phyloP scores from a whole-genome alignment of 2,113 vertebrate genomes.

The Callocephalon fimbriatum region DNA sequence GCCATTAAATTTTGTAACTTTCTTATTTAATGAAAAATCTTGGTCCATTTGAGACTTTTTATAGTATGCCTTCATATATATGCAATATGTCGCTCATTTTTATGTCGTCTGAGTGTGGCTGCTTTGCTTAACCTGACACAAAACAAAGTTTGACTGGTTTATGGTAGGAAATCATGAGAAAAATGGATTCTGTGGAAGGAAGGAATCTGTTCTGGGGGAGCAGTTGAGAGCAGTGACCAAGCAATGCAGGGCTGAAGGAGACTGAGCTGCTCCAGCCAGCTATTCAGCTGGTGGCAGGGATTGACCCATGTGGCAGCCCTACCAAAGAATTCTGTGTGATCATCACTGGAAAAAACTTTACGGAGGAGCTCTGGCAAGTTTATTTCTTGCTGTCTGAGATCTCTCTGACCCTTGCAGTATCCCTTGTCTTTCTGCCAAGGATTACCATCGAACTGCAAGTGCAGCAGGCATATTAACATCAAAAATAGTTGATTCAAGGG shows the following conservation, averaged over 20 bases:
- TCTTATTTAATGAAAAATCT: conserved; percentile 4
- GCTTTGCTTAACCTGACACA: not conserved
- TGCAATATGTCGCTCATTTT: not conserved
- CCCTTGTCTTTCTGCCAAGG: not conserved
- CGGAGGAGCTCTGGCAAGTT: not conserved
- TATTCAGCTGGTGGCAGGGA: not conserved
- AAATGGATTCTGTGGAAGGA: not conserved
- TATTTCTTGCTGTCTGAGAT: not conserved
- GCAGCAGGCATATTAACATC: not conserved
- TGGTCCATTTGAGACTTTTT: not conserved
- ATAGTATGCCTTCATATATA: not conserved
- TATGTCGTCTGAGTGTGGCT: not conserved
- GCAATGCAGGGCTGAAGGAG: not conserved
- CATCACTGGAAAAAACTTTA: not conserved
- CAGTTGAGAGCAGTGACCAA: not conserved
- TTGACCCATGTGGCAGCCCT: accelerated
- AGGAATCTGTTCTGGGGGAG: not conserved
- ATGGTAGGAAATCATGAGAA: not conserved
- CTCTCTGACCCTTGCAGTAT: not conserved
- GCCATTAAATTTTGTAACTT: not conserved
- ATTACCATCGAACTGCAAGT: not conserved
- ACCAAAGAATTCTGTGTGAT: not conserved
- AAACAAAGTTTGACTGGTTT: conserved; percentile 9
- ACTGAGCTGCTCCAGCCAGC: not conserved
- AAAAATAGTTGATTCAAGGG: not conserved